A percentile compares a stretch with the other conserved stretches of the same genome.
These are phyloP conservation scores for Tanytarsus gracilentus DNA, from an alignment of 2,888 invertebrate genomes.

Conservation along the genomic window DNA sequence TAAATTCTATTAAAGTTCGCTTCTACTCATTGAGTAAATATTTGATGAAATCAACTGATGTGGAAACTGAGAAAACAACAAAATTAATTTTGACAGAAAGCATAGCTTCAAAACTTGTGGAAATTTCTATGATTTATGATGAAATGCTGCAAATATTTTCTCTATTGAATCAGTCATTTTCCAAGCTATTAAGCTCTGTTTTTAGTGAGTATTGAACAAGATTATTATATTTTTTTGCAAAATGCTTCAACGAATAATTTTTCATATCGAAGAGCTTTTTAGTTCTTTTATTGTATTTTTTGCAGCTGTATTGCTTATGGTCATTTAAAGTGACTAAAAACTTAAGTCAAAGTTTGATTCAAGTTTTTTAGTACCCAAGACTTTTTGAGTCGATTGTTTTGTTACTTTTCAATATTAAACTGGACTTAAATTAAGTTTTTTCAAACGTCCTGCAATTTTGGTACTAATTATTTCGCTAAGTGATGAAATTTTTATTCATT, in stretches of 20 bases:
- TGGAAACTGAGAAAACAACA: background rate
- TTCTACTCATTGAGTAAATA: background rate
- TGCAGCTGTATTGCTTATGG: too few relatives aligned
- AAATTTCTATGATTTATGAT: slow-evolving; percentile 26
- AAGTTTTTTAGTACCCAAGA: too few relatives aligned
- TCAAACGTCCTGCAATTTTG: background rate
- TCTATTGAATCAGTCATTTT: slow-evolving; percentile 11
- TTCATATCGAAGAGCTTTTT: background rate
- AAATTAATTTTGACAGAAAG: background rate
- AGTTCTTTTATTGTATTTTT: too few relatives aligned
- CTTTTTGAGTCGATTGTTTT: too few relatives aligned
- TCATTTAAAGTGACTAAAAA: too few relatives aligned
- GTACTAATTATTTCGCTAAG: background rate
- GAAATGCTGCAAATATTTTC: slow-evolving; percentile 12
- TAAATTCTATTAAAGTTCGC: slow-evolving; percentile 1
- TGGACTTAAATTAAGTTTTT: background rate
- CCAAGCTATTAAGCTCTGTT: background rate
- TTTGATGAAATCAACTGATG: background rate
- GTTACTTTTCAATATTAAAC: too few relatives aligned
- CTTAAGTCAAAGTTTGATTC: too few relatives aligned
- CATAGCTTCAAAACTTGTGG: background rate
- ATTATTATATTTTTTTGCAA: too few relatives aligned
- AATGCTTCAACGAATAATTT: background rate
- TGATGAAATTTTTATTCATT: background rate
- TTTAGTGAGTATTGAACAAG: slow-evolving; percentile 20